Evolutionary conservation across 92 coral and sea anemone genomes (phyloP).

Genomic region (Scolanthus callimorphus): DNA sequence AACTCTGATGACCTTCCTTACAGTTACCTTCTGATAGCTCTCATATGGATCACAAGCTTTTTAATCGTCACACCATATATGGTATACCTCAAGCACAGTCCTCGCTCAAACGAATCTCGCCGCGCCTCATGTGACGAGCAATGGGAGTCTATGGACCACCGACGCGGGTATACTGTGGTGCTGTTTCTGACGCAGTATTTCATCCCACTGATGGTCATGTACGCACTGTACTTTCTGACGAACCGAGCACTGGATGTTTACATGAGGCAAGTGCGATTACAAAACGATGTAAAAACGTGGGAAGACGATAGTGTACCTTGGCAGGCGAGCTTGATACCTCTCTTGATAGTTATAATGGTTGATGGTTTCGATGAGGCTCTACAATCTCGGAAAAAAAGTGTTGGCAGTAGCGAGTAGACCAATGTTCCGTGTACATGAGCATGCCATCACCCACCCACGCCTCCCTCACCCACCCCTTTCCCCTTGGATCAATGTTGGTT

Average conservation of each 20-base stretch:
- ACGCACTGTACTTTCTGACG: conserved; percentile 28
- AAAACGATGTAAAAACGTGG: no score
- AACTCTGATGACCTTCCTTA: not conserved
- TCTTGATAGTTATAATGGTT: no score
- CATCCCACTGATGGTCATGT: conserved; percentile 55
- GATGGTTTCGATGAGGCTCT: no score
- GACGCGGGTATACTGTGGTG: conserved; percentile 52
- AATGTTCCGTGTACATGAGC: no score
- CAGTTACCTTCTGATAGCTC: conserved; percentile 26
- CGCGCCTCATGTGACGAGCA: conserved; percentile 56
- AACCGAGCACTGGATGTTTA: conserved; percentile 35
- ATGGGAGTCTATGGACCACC: conserved; percentile 41
- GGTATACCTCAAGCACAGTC: conserved; percentile 42
- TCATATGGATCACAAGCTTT: conserved; percentile 57
- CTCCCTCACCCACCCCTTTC: no score
- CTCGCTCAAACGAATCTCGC: conserved; percentile 1
- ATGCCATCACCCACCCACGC: no score
- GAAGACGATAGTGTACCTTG: no score
- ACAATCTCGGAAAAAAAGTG: no score
- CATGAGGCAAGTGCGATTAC: no score
- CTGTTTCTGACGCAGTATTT: conserved; percentile 66
- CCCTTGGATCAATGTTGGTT: no score
- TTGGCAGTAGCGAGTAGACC: no score
- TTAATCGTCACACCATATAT: conserved; percentile 68
- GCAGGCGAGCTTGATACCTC: no score